A percentile compares a stretch with the other conserved stretches of the same genome.
These are phyloP conservation scores for Ginglymostoma cirratum DNA, from an alignment of 2,113 vertebrate species.

Conservation along the genomic window DNA sequence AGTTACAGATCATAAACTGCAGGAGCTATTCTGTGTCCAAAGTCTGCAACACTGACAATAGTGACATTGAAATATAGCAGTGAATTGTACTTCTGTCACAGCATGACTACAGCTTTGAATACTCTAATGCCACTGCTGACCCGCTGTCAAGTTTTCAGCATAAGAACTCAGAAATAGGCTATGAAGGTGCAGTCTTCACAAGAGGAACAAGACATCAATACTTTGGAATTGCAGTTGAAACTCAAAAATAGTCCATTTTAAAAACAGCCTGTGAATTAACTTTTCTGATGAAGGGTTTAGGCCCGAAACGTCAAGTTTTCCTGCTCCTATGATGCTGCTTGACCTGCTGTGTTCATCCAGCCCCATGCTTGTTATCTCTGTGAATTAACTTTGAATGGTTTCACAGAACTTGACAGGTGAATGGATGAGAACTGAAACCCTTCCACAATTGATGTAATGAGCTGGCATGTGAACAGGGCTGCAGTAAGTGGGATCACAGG, in stretches of 20 bases:
- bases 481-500: neutral
- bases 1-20: neutral
- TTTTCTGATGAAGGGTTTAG: no score
- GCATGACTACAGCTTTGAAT: neutral
- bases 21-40: neutral
- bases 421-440: neutral
- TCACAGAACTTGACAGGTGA: neutral
- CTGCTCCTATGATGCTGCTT: no score
- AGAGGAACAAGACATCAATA: neutral
- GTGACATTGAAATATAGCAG: neutral
- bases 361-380: no score
- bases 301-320: no score
- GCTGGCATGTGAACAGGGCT: neutral
- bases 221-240: neutral
- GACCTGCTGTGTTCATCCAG: no score
- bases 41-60: neutral
- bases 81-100: neutral
- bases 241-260: neutral
- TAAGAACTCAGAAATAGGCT: neutral
- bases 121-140: neutral
- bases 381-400: neutral
- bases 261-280: neutral
- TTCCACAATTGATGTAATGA: neutral
- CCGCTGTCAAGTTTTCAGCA: neutral
- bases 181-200: neutral